Percentiles rank a stretch among this genome's conserved stretches.
Conservation (phyloP, 2,797 vertebrate species). For the Propithecus deckenii region DNA sequence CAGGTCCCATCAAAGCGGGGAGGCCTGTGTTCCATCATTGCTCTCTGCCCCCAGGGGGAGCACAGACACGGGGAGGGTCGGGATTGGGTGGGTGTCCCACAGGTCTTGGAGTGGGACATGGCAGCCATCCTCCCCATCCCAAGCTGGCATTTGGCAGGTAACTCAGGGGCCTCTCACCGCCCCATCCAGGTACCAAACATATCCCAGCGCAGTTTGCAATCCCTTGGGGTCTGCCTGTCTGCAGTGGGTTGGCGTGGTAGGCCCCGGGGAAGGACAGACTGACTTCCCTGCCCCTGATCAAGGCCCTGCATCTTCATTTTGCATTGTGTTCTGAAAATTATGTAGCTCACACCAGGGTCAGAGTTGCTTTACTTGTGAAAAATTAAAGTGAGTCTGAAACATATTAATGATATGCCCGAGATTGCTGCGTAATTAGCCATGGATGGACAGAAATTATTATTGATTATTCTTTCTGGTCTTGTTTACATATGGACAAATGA, state of each 20-base stretch:
- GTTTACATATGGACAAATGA: not conserved
- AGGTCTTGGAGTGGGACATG: not conserved
- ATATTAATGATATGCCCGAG: not conserved
- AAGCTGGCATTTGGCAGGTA: not conserved
- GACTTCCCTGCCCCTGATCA: not conserved
- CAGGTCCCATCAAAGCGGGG: rapidly evolving
- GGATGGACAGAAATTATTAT: not conserved
- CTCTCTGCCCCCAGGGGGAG: rapidly evolving
- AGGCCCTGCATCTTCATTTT: not conserved
- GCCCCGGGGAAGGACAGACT: not conserved
- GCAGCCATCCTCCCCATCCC: not conserved
- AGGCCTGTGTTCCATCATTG: not conserved
- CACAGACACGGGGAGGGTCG: rapidly evolving
- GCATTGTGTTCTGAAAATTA: not conserved
- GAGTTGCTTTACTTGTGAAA: slow-evolving; percentile 6
- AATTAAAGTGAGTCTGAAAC: not conserved
- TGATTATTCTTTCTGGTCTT: not conserved
- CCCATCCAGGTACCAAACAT: not conserved
- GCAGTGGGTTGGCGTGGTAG: not conserved
- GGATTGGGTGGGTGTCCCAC: not conserved
- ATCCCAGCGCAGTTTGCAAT: not conserved
- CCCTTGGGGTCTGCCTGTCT: rapidly evolving
- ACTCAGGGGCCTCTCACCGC: not conserved
- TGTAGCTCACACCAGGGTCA: not conserved
- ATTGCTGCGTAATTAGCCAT: not conserved